phyloP scores from a whole-genome alignment of 2,113 vertebrate genomes.

The Regulus satrapa region DNA sequence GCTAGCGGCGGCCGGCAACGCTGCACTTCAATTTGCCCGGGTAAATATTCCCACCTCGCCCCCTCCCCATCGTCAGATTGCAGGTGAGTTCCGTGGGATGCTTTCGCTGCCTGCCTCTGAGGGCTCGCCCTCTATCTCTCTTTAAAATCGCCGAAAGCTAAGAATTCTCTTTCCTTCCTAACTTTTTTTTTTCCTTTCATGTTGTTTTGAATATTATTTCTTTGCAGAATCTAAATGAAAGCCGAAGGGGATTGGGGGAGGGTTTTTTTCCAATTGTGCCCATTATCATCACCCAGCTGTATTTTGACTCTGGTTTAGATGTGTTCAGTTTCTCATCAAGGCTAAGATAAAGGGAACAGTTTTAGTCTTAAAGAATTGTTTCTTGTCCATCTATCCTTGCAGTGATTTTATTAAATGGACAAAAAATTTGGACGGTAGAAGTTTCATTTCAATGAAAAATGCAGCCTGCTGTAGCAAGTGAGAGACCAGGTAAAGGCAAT shows the following conservation, averaged over 20 bases:
- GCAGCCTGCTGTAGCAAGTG: neutral
- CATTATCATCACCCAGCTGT: accelerated
- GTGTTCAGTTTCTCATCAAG: neutral
- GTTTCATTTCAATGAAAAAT: conserved; percentile 20
- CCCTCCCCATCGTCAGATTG: conserved; percentile 12
- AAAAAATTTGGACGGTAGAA: neutral
- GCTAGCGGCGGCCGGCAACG: conserved; percentile 78
- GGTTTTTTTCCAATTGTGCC: neutral
- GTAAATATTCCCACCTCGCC: conserved; percentile 45
- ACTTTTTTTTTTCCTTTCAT: neutral
- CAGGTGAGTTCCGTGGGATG: neutral
- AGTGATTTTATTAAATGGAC: neutral
- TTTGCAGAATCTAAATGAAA: neutral
- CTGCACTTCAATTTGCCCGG: conserved; percentile 70
- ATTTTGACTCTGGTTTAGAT: neutral
- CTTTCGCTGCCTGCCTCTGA: neutral
- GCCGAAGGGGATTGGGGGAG: neutral
- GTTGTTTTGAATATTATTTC: neutral
- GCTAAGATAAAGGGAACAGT: neutral
- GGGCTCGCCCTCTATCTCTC: neutral
- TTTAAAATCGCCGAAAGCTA: neutral
- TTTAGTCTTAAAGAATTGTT: neutral
- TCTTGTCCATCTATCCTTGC: neutral
- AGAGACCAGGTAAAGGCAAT: neutral
- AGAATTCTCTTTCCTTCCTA: neutral